These are phyloP conservation scores for Siniperca obscura DNA, from an alignment of 2,797 vertebrate genomes.

Conservation along the genomic window DNA sequence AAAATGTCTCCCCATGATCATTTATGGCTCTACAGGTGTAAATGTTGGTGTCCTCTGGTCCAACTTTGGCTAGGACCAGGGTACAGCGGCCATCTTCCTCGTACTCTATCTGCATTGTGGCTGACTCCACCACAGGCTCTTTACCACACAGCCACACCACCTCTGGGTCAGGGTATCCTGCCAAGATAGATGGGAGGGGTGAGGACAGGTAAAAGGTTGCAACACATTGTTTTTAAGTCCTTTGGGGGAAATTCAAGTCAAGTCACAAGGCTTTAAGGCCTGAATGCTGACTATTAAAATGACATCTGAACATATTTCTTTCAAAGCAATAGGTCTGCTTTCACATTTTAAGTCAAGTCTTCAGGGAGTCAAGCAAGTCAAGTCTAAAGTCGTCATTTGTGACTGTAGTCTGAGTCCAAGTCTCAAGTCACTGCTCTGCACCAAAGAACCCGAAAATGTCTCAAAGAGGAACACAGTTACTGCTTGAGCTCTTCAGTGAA, in stretches of 20 bases:
- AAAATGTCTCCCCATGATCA: constrained; percentile 76
- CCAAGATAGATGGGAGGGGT: neutral
- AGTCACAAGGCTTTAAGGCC: neutral
- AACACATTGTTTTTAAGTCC: neutral
- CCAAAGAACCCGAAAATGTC: neutral
- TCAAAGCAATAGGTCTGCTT: too few relatives aligned
- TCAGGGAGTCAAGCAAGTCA: too few relatives aligned
- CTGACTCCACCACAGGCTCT: constrained; percentile 77
- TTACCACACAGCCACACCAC: constrained; percentile 85
- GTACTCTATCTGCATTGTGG: constrained; percentile 81
- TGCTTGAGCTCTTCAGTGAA: neutral
- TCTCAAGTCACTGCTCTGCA: neutral
- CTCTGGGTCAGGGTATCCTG: constrained; percentile 88
- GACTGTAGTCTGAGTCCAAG: neutral
- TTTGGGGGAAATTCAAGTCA: neutral
- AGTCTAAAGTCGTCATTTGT: neutral
- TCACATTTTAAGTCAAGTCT: too few relatives aligned
- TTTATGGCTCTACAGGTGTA: constrained; percentile 86
- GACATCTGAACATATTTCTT: neutral
- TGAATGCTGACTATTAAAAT: neutral
- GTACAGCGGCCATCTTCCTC: constrained; percentile 86
- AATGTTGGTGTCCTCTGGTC: constrained; percentile 64
- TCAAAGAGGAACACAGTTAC: neutral
- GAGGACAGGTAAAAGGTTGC: neutral
- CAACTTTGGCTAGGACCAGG: constrained; percentile 74